Evolutionary conservation across 2,888 invertebrate genomes (phyloP).

Genomic region (Acleris literana): DNA sequence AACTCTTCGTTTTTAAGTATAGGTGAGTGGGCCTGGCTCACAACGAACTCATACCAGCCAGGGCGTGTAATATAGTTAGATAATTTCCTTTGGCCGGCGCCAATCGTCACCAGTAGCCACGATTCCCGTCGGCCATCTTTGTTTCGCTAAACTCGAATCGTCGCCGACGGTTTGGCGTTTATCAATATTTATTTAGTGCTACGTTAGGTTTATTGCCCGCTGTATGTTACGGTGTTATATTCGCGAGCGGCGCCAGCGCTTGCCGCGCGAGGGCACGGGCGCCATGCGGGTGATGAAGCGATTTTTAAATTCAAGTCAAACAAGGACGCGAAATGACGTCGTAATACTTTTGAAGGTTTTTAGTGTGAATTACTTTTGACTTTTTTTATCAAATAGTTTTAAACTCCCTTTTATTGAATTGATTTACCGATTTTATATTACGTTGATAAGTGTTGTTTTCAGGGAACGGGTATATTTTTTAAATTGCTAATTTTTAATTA

Average conservation of each 20-base stretch:
- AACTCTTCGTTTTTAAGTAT: slow-evolving; percentile 48
- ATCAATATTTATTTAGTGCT: slow-evolving; percentile 63
- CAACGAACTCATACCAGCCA: slow-evolving; percentile 39
- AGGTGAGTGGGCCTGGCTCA: slow-evolving; percentile 40
- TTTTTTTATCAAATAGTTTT: too few species aligned
- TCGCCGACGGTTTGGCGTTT: slow-evolving; percentile 44
- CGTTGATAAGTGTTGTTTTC: too few species aligned
- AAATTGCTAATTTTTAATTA: too few species aligned
- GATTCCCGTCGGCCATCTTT: slow-evolving; percentile 43
- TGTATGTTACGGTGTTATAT: slow-evolving; percentile 38
- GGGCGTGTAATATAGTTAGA: slow-evolving; percentile 59
- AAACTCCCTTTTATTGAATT: too few species aligned
- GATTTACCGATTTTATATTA: too few species aligned
- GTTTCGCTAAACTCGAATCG: slow-evolving; percentile 43
- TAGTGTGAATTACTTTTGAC: too few species aligned
- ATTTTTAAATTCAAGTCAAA: too few species aligned
- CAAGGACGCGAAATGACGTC: too few species aligned
- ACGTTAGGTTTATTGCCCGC: slow-evolving; percentile 54
- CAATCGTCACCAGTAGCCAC: slow-evolving; percentile 42
- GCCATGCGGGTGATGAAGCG: too few species aligned
- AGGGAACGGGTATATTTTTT: too few species aligned
- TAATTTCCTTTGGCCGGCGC: slow-evolving; percentile 46
- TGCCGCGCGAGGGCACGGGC: slow-evolving; percentile 2
- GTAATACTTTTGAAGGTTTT: too few species aligned
- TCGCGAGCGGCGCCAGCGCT: background rate